Evolutionary conservation across 2,888 invertebrate species (phyloP), one percentile per base, ranked within the genome.

Genomic region (Teinopalpus imperialis): DNA sequence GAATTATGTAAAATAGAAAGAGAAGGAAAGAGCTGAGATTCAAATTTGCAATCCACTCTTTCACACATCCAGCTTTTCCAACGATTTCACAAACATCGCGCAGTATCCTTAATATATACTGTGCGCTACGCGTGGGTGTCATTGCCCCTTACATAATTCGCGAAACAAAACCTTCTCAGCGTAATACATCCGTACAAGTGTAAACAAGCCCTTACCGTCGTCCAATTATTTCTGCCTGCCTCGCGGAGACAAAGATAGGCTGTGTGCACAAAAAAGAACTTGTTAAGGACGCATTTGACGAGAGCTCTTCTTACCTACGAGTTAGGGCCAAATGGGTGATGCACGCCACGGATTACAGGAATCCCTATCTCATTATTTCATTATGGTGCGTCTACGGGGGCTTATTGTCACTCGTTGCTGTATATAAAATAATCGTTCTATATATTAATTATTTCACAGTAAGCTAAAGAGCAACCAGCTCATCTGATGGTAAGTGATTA

Each of bases 141-240:
- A 54, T 61, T 58, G 59, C 51, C 63, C 65, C 61, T 58, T 54
- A 56, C 63, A 66, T 65, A 66, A 70, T 70, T 60, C 52, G 40
- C 52, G 43, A 53, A 53, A 54, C 51, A 51, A 54, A 57, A 55
- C 49, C 32, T n/a, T n/a, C n/a, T 47, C 37, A 30, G 18, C 18
- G 34, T 39, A 43, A n/a, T 14, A 20, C 34, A 21, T 29, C 1
- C 5, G 12, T n/a, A 6, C 29, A 12, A 14, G 36, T 23, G 36
- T 43, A 23, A 36, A 21, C 8, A 31, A 14, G 13, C 34, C 31
- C 24, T 37, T 37, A 45, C 30, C 52, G 43, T 47, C 55, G 48
- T 53, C 56, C 59, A 68, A 63, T 71, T 67, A 65, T 63, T 61
- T 60, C 54, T 52, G 54, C 53, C 46, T 48, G 49, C 26, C 48